phyloP scores from a whole-genome alignment of 2,888 invertebrate genomes.

The Drosophila vallismaia region DNA sequence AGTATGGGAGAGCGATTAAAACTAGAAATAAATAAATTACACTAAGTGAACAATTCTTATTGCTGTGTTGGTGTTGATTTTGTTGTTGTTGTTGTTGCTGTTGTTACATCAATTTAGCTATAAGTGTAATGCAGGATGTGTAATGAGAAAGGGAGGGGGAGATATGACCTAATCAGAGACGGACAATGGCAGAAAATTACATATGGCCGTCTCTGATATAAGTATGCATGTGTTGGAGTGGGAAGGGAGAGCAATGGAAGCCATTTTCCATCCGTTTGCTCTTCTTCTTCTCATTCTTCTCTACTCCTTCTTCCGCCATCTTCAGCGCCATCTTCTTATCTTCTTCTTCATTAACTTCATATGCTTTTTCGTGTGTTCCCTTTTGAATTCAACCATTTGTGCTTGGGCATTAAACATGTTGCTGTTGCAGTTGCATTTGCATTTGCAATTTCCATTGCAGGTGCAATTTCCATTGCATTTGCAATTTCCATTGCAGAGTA shows the following conservation, averaged over 20 bases:
- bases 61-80: constrained; percentile 32
- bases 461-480: constrained; percentile 19
- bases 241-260: constrained; percentile 39
- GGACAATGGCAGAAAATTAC: neutral
- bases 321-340: constrained; percentile 17
- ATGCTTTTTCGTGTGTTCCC: constrained; percentile 38
- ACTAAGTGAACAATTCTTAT: constrained; percentile 70
- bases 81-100: constrained; percentile 48
- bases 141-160: constrained; percentile 27
- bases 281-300: constrained; percentile 12
- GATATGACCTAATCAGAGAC: neutral
- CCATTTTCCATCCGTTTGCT: neutral
- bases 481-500: constrained; percentile 30
- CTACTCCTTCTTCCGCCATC: constrained; percentile 19
- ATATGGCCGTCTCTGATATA: neutral
- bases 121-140: constrained; percentile 24
- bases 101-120: constrained; percentile 65
- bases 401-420: constrained; percentile 70
- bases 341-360: constrained; percentile 32
- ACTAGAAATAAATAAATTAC: constrained; percentile 79
- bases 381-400: constrained; percentile 63
- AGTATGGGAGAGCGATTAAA: constrained; percentile 62
- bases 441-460: constrained; percentile 30
- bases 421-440: constrained; percentile 36
- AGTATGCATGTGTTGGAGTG: constrained; percentile 16